Base-by-base conservation (phyloP, 2,888 invertebrate species). In the Galeopsomyia nigrocyanea region DNA sequence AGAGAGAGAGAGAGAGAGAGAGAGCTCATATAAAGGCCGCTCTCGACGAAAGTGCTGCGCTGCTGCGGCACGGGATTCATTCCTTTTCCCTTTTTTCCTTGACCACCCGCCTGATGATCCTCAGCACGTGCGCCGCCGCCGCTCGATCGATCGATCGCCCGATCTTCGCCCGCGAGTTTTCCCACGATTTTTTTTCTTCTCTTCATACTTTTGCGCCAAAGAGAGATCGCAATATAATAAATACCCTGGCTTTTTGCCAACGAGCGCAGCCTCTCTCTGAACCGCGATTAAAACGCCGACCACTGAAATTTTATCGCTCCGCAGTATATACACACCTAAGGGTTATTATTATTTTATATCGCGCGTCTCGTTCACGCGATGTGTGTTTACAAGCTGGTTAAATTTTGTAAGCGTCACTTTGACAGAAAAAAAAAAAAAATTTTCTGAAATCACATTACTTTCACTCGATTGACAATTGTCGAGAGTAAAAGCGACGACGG, bases 141-240 rank as follows among this genome's bases (percentile, higher is more conserved):
- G 53, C 56, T 69, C 66, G 58, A 10, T n/a, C 56, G 39, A 55
- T 56, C 63, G 51, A 62, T 56, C 19, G 49, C 22, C 26, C 16
- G 50, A 60, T 62, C 69, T 69, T 53, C 50, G n/a, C 14, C 16
- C 50, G 22, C 58, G 17, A 62, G 16, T 21, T 80, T 81, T 82
- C 80, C 80, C 82, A 82, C 81, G 80, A 79, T 75, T 80, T 79
- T 81, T 78, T 76, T 73, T 21, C 56, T n/a, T n/a, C n/a, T n/a
- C n/a, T n/a, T n/a, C 22, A 46, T 72, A 58, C 67, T 74, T 21
- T 21, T 21, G 9, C 22, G n/a, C 17, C n/a, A 31, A 17, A 3
- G 51, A 39, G 39, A 49, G 19, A 19, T 19, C 39, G 26, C 3
- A 7, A 17, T 16, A 14, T 39, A 50, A 63, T 63, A 69, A 50